Evolutionary conservation across 2,888 invertebrate genomes (phyloP), one percentile per base, ranked within the genome.

Genomic region (Caenorhabditis sp.): DNA sequence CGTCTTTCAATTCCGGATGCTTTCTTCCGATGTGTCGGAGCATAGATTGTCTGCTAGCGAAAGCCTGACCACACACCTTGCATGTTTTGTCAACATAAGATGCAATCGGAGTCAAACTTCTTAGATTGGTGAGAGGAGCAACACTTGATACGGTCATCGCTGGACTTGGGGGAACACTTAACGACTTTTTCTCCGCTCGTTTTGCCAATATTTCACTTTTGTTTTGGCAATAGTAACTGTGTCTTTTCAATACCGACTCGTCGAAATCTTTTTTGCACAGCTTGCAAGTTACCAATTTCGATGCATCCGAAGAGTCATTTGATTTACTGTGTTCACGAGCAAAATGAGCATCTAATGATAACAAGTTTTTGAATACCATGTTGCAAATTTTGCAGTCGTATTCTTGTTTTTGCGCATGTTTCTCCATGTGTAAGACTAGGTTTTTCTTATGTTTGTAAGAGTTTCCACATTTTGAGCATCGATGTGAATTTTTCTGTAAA

Each of bases 31-130:
- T 72, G 37, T 79, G 79, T 55, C 79, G 62, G 26, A 75, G 43
- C 66, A 77, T 75, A 0, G 79, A 79, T 26, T 79, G 79, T 23
- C 77, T 59, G 14, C 75, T 75, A 17, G 79, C 79, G 27, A 71
- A 77, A 2, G 43, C 43, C 53, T 72, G 61, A n/a, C 68, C 61
- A 53, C 79, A 79, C 23, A 75, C 75, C 43, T 54, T 53, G 53
- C 79, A 79, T 21, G 72, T 69, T 50, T 79, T 79, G 53, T 77
- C 59, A 59, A 59, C 26, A 50, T 62, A 65, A 0, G 73, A 68
- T 24, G 58, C 71, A 0, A 36, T 26, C 43, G 73, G 68, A 36
- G 62, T 66, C 49, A 21, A 23, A 8, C 58, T 17, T 2, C 36
- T 19, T 19, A 66, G 64, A 36, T 67, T 72, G 2, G 50, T 19